These are phyloP conservation scores for Mirza zaza DNA, from an alignment of 2,113 vertebrate species.

Conservation along the genomic window DNA sequence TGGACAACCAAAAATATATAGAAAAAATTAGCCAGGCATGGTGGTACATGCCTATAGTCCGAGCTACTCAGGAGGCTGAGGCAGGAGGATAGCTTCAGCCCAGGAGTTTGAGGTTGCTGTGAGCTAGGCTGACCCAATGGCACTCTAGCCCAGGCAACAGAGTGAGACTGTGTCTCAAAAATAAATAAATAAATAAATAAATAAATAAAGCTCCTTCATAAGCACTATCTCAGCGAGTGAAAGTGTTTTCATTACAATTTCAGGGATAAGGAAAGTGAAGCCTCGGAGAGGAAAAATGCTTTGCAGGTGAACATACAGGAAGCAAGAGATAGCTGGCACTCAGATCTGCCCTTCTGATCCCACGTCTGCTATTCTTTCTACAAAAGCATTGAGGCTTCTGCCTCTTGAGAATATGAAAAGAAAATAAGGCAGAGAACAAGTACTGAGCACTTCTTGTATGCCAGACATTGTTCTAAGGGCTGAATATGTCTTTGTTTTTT, in stretches of 20 bases:
- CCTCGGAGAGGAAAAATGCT: neutral
- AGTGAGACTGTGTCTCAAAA: too few species aligned
- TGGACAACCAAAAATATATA: too few species aligned
- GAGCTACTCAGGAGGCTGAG: too few species aligned
- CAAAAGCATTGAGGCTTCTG: neutral
- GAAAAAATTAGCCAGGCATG: too few species aligned
- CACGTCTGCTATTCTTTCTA: neutral
- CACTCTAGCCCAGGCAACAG: too few species aligned
- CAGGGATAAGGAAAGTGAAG: neutral
- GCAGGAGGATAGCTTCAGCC: too few species aligned
- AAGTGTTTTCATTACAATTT: slow-evolving; percentile 16
- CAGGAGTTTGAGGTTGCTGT: too few species aligned
- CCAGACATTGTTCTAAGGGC: neutral
- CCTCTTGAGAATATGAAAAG: neutral
- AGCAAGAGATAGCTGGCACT: neutral
- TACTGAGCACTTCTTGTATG: neutral
- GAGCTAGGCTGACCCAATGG: too few species aligned
- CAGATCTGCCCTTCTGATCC: neutral
- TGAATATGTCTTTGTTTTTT: neutral
- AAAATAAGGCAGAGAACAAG: neutral
- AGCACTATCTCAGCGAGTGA: neutral
- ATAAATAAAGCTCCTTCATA: neutral
- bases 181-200: too few species aligned
- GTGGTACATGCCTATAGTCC: too few species aligned
- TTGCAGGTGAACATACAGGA: neutral